phyloP scores from a whole-genome alignment of 2,797 vertebrate species.

The Sebastes goodei region DNA sequence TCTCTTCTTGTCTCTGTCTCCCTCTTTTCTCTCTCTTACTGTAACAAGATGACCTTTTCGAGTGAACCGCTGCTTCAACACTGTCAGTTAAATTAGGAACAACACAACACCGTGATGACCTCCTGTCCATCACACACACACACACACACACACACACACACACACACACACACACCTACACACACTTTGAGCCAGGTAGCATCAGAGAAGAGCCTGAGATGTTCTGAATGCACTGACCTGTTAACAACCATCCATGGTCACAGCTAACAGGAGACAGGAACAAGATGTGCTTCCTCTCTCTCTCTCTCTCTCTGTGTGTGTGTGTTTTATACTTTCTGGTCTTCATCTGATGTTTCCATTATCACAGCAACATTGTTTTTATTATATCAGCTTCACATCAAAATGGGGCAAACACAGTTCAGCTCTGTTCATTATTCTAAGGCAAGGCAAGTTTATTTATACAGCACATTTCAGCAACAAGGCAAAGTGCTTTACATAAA shows the following conservation, averaged over 20 bases:
- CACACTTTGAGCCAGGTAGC: neutral
- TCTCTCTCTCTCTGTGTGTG: neutral
- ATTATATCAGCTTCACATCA: too few relatives aligned
- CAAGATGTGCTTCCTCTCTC: neutral
- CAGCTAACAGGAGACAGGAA: conserved; percentile 15
- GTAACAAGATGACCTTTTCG: conserved; percentile 38
- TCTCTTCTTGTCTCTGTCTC: neutral
- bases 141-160: neutral
- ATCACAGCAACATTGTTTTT: too few relatives aligned
- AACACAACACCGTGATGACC: neutral
- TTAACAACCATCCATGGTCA: conserved; percentile 15
- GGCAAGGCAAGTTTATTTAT: too few relatives aligned
- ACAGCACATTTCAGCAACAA: too few relatives aligned
- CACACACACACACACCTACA: neutral
- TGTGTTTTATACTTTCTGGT: too few relatives aligned
- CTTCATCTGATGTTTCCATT: too few relatives aligned
- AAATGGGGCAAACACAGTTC: too few relatives aligned
- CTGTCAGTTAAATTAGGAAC: conserved; percentile 36
- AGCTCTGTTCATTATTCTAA: too few relatives aligned
- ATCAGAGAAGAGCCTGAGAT: conserved; percentile 7
- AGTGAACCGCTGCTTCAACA: conserved; percentile 13
- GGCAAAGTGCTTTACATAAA: too few relatives aligned
- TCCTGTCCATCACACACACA: neutral
- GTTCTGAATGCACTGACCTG: conserved; percentile 37
- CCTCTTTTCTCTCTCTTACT: neutral